Evolutionary conservation across 2,888 invertebrate species (phyloP).

Genomic region (Scrobipalpa atriplicella): DNA sequence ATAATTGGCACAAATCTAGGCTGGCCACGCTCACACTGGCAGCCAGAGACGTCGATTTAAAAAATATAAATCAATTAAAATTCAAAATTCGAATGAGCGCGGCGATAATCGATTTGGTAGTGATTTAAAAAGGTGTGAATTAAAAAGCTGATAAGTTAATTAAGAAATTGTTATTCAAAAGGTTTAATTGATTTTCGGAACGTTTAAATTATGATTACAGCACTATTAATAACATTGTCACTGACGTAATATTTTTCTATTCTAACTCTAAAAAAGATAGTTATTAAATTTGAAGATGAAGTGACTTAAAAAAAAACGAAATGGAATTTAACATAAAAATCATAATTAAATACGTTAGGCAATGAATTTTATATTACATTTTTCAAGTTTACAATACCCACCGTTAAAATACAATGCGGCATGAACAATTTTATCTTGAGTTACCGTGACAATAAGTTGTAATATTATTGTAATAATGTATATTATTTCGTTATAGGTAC

Average conservation of each 20-base stretch:
- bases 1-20: slow-evolving; percentile 52
- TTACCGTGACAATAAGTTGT: neutral
- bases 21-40: slow-evolving; percentile 36
- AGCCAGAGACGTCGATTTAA: neutral
- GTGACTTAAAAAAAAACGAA: too few relatives aligned
- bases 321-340: too few relatives aligned
- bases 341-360: too few relatives aligned
- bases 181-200: neutral
- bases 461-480: neutral
- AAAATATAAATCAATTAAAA: slow-evolving; percentile 29
- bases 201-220: neutral
- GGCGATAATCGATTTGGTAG: slow-evolving; percentile 24
- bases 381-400: neutral
- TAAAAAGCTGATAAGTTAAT: slow-evolving; percentile 25
- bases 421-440: slow-evolving; percentile 4
- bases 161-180: slow-evolving; percentile 22
- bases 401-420: neutral
- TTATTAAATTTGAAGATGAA: too few relatives aligned
- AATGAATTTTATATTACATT: too few relatives aligned
- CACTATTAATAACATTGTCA: neutral
- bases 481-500: too few relatives aligned
- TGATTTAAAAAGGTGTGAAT: slow-evolving; percentile 15
- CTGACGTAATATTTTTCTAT: too few relatives aligned
- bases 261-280: too few relatives aligned
- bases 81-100: neutral